Evolutionary conservation across 2,888 invertebrate genomes (phyloP), one percentile per base, ranked within the genome.

Genomic region (Eupelmus urozonus): DNA sequence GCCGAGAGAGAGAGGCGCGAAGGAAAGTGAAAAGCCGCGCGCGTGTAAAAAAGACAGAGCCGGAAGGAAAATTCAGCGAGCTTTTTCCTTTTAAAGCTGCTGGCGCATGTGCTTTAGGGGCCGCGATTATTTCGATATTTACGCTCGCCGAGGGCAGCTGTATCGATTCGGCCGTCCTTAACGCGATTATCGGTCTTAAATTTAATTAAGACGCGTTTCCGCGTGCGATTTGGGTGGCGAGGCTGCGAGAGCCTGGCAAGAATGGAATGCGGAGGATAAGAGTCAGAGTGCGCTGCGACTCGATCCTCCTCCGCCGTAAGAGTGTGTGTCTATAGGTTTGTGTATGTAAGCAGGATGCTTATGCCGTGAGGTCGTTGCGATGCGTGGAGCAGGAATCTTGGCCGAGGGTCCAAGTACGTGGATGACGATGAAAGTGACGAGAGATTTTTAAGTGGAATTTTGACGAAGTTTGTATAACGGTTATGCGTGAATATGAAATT

Each of bases 1-100:
- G n/a, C n/a, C n/a, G n/a, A n/a, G 13, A n/a, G 25, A 7, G 23
- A 42, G 20, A 42, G 1, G 16, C n/a, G 23, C n/a, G 40, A 20
- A 55, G n/a, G 57, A 69, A 69, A 70, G 57, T 70, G 69, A 70
- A 70, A 70, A 70, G 69, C 13, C 16, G 29, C 40, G 25, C n/a
- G 5, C n/a, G 40, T 3, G 1, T 27, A 29, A 63, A 45, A 23
- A 23, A 9, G 9, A 23, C 34, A n/a, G 40, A 20, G 9, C 45
- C 9, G 45, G 45, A 45, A 45, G 45, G 13, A 45, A 45, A 34
- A 34, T 34, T 34, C 45, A 9, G 9, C 5, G 34, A 34, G 9
- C 9, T 3, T 34, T 34, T 34, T 34, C 34, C 34, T 9, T 34
- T 9, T 3, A n/a, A n/a, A n/a, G n/a, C n/a, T n/a, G n/a, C n/a